Evolutionary conservation across 2,113 vertebrate species (phyloP).

Genomic region (Aspidoscelis tigris): DNA sequence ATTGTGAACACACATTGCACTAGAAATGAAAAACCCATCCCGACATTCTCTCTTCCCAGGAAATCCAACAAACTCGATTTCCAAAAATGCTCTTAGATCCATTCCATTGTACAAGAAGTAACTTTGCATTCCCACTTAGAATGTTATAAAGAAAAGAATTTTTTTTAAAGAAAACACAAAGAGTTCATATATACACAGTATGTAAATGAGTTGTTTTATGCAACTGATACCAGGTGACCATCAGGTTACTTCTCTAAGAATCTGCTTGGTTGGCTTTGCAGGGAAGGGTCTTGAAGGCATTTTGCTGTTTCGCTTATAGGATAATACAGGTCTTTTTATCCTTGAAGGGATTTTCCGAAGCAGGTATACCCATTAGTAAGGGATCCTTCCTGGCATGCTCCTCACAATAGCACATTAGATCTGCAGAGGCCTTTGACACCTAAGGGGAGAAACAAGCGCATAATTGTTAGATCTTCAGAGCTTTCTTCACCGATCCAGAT

Average conservation of each 20-base stretch:
- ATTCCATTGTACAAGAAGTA: constrained; percentile 45
- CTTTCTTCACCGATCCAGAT: too few species aligned
- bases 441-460: constrained; percentile 45
- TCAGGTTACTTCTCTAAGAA: constrained; percentile 48
- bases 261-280: constrained; percentile 46
- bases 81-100: constrained; percentile 9
- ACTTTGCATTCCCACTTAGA: constrained; percentile 50
- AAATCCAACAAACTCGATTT: constrained; percentile 15
- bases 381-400: constrained; percentile 90
- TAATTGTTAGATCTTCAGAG: neutral
- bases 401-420: constrained; percentile 91
- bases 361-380: constrained; percentile 89
- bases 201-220: constrained; percentile 52
- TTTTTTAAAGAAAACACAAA: constrained; percentile 56
- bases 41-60: neutral
- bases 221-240: constrained; percentile 65
- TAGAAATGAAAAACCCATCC: constrained; percentile 23
- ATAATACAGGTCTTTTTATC: constrained; percentile 95
- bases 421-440: constrained; percentile 95
- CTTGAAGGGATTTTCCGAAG: constrained; percentile 98
- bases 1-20: constrained; percentile 34
- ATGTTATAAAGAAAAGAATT: constrained; percentile 50
- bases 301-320: constrained; percentile 78
- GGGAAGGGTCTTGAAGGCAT: constrained; percentile 37
- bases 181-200: constrained; percentile 36